Base-by-base conservation (phyloP, 1,140 invertebrate genomes). In the Drosophila dunni region DNA sequence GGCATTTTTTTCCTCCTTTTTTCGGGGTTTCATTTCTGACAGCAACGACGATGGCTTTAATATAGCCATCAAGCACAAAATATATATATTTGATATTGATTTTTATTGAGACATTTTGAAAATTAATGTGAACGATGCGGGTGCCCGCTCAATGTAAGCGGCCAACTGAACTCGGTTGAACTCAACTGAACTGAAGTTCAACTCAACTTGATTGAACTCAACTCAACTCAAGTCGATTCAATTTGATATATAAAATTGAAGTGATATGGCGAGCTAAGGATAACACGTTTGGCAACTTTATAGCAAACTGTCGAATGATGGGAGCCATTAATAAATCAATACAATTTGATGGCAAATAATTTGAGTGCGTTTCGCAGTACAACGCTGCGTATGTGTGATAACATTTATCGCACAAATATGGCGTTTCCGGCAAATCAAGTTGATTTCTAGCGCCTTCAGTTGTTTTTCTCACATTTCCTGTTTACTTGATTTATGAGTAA, bases 91-190 rank as follows among this genome's bases (percentile, higher is more conserved):
- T 88, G 67, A 65, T 79, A 88, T 86, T 88, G 82, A 86, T 86
- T 86, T 82, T 79, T 79, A 88, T 86, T 79, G 72, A 83, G 82
- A 88, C 83, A 86, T 83, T 86, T 79, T 73, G 65, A 73, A 79
- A 79, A 79, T 74, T 79, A 79, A 88, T 88, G 83, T 53, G 64
- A 44, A 42, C 33, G 62, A 58, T 75, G 75, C 34, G 78, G 69
- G 44, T 42, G 45, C 15, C 29, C 11, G 7, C 15, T 7, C 10
- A 4, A 3, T 6, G 3, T 33, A 13, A 38, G 38, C 33, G 11
- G 9, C 11, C 8, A 34, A 29, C 24, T 20, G 17, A 20, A 42
- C 57, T 20, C 17, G 1, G 17, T 20, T 24, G 46, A 7, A 44
- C 40, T 11, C 48, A 51, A 20, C 24, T 29, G 20, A 51, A 67